phyloP scores from a whole-genome alignment of 2,797 vertebrate genomes.

The Coregonus sp. region DNA sequence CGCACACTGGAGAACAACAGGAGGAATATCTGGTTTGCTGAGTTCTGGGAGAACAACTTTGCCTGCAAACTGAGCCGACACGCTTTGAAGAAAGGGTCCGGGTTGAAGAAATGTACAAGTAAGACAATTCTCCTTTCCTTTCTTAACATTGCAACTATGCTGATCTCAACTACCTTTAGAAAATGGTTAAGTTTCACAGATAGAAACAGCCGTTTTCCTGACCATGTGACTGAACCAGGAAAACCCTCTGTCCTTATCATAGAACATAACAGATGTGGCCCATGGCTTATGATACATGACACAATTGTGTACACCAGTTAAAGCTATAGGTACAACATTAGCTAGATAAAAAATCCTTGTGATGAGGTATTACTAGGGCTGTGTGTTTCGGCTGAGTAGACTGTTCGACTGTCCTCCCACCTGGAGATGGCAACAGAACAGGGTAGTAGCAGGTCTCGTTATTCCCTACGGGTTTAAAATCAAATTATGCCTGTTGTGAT shows the following conservation, averaged over 20 bases:
- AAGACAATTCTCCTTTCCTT: conserved; percentile 68
- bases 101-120: conserved; percentile 98
- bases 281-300: too few species aligned
- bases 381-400: too few species aligned
- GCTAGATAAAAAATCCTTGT: neutral
- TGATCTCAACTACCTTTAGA: neutral
- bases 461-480: neutral
- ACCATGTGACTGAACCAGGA: too few species aligned
- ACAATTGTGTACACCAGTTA: too few species aligned
- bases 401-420: conserved; percentile 14
- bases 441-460: conserved; percentile 10
- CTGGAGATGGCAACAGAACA: conserved; percentile 37
- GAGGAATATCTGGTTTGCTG: conserved; percentile 98
- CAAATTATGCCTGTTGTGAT: neutral
- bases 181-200: neutral
- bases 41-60: conserved; percentile 99
- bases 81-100: conserved; percentile 91
- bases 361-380: too few species aligned
- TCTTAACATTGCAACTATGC: neutral
- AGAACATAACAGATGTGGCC: too few species aligned
- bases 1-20: conserved; percentile 98
- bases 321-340: too few species aligned
- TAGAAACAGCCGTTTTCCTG: neutral
- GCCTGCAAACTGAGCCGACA: conserved; percentile 96
- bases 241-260: too few species aligned